Evolutionary conservation across 2,113 vertebrate species (phyloP).

Genomic region (Bujurquina vittata): DNA sequence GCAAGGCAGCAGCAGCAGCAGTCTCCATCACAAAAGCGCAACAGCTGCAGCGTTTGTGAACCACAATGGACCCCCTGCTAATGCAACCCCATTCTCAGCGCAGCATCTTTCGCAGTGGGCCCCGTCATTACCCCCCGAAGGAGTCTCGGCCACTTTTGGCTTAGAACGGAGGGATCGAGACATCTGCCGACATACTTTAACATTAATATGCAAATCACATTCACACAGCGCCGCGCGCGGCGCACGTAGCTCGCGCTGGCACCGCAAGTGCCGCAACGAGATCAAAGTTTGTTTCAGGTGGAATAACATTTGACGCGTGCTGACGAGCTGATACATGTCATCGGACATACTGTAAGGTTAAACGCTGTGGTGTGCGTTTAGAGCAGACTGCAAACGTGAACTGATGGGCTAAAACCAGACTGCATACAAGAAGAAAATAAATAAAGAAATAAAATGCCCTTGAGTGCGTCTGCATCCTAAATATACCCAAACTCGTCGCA

Average conservation of each 20-base stretch:
- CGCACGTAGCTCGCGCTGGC: conserved; percentile 43
- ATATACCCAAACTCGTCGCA: conserved; percentile 18
- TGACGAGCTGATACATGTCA: not conserved
- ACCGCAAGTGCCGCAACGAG: conserved; percentile 42
- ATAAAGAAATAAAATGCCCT: conserved; percentile 42
- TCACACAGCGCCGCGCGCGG: conserved; percentile 46
- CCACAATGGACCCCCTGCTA: conserved; percentile 78
- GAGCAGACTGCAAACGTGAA: not conserved
- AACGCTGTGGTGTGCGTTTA: not conserved
- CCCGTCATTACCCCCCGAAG: conserved; percentile 69
- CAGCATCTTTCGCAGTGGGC: conserved; percentile 66
- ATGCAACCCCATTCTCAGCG: conserved; percentile 68
- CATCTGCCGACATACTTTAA: conserved; percentile 86
- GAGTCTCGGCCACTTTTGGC: conserved; percentile 61
- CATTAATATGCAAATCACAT: conserved; percentile 91
- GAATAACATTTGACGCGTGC: conserved; percentile 52
- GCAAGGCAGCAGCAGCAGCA: conserved; percentile 47
- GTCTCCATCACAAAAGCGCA: conserved; percentile 72
- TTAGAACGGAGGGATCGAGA: conserved; percentile 81
- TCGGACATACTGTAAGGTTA: not conserved
- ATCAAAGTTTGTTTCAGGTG: conserved; percentile 75
- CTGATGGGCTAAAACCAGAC: not conserved
- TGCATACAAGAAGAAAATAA: not conserved
- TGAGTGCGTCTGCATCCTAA: conserved; percentile 60
- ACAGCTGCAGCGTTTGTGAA: conserved; percentile 79